phyloP scores from a whole-genome alignment of 2,113 vertebrate genomes.

The Camelus dromedarius region DNA sequence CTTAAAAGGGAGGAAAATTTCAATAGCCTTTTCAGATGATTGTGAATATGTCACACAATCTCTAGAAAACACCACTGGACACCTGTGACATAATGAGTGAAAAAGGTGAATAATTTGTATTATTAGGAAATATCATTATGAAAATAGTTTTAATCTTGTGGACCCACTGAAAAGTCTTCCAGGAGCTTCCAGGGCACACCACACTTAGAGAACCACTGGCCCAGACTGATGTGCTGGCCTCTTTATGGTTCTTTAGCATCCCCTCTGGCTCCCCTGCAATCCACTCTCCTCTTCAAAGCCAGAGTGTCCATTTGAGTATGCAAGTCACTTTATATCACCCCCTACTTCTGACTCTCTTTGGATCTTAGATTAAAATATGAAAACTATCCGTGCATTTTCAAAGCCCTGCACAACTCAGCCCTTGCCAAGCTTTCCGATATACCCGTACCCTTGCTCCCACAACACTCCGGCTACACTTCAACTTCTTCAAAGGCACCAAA shows the following conservation, averaged over 20 bases:
- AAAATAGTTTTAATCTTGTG: neutral
- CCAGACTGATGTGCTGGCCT: neutral
- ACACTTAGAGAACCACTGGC: neutral
- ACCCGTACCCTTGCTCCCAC: neutral
- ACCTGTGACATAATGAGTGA: neutral
- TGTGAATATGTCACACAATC: neutral
- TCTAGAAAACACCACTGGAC: neutral
- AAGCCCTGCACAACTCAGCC: neutral
- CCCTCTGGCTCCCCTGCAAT: neutral
- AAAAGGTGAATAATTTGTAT: neutral
- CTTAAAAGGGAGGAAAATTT: neutral
- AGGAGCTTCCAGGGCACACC: neutral
- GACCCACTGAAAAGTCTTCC: neutral
- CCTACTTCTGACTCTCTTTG: neutral
- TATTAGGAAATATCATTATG: neutral
- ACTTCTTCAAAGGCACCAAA: neutral
- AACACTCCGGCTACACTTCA: neutral
- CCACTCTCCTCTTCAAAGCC: neutral
- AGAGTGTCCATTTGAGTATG: neutral
- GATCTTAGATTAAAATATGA: neutral
- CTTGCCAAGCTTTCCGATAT: neutral
- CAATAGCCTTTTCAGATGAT: neutral
- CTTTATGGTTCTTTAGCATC: neutral
- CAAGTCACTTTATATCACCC: neutral
- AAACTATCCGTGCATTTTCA: neutral